Conservation (phyloP, 2,888 invertebrate genomes). For the Ypsolopha sequella region DNA sequence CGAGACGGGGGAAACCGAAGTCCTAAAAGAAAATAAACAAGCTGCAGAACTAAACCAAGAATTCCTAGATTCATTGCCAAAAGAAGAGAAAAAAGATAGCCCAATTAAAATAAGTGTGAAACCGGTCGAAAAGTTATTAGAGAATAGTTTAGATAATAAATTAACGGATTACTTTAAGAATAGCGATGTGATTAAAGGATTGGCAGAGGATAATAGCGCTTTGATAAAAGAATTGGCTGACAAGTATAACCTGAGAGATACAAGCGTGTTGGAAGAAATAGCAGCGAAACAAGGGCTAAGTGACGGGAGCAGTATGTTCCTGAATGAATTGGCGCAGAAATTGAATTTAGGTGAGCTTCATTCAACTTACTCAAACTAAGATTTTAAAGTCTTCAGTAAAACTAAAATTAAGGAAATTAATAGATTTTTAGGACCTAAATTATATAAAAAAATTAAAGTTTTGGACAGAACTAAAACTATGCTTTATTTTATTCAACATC, state of each 20-base stretch:
- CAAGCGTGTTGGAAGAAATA: slow-evolving; percentile 12
- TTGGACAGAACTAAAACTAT: too few species aligned
- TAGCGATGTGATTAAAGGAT: slow-evolving; percentile 12
- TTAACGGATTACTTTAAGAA: slow-evolving; percentile 6
- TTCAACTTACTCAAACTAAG: neutral
- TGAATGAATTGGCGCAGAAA: slow-evolving; percentile 27
- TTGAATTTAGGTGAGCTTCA: slow-evolving; percentile 28
- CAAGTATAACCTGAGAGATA: slow-evolving; percentile 12
- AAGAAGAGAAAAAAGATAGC: slow-evolving; percentile 18
- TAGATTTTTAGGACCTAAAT: too few species aligned
- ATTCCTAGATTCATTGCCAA: slow-evolving; percentile 49
- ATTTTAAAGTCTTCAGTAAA: too few species aligned
- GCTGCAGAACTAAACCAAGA: slow-evolving; percentile 55
- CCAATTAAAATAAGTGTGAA: slow-evolving; percentile 39
- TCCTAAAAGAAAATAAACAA: slow-evolving; percentile 38
- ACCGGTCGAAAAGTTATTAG: slow-evolving; percentile 41
- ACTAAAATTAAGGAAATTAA: too few species aligned
- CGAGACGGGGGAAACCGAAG: slow-evolving; percentile 23
- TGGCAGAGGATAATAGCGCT: slow-evolving; percentile 12
- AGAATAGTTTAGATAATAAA: slow-evolving; percentile 16
- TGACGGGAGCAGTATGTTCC: slow-evolving; percentile 13
- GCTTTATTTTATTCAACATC: too few species aligned
- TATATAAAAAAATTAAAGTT: too few species aligned
- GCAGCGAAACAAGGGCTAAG: slow-evolving; percentile 10
- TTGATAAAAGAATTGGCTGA: slow-evolving; percentile 10